Evolutionary conservation across 1,140 invertebrate species (phyloP).

Genomic region (Neodiprion fabricii): DNA sequence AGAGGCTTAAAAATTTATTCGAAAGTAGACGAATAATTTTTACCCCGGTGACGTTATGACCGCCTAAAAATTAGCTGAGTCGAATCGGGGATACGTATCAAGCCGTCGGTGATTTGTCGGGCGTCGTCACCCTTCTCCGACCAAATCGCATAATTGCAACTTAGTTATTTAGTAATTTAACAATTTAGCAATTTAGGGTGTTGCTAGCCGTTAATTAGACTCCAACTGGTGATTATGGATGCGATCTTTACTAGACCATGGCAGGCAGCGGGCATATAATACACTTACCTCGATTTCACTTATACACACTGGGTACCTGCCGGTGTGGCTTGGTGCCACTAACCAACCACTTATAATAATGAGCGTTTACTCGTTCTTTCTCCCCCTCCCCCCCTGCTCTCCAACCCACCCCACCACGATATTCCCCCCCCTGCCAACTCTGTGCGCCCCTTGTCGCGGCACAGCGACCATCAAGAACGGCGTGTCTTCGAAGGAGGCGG

Average conservation of each 20-base stretch:
- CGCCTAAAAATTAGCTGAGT: constrained; percentile 7
- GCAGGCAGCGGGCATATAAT: constrained; percentile 59
- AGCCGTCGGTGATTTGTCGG: neutral
- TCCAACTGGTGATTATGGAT: constrained; percentile 46
- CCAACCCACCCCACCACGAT: constrained; percentile 18
- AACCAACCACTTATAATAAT: constrained; percentile 36
- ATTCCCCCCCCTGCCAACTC: constrained; percentile 29
- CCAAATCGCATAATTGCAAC: neutral
- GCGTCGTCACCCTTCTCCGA: neutral
- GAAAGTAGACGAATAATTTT: neutral
- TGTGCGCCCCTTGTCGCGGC: constrained; percentile 44
- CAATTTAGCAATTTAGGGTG: constrained; percentile 2
- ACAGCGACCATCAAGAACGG: constrained; percentile 59
- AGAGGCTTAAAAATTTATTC: neutral
- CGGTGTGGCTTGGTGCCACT: constrained; percentile 5
- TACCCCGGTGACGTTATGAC: neutral
- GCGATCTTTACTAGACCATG: constrained; percentile 59
- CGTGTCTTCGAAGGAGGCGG: constrained; percentile 48
- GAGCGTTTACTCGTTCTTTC: constrained; percentile 21
- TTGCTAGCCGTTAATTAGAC: neutral
- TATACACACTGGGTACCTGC: constrained; percentile 28
- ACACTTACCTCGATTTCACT: constrained; percentile 64
- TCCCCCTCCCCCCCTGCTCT: constrained; percentile 14
- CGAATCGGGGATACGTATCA: neutral
- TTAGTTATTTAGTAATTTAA: neutral